Conservation (phyloP, 2,797 vertebrate genomes). For the Sphaeramia orbicularis region DNA sequence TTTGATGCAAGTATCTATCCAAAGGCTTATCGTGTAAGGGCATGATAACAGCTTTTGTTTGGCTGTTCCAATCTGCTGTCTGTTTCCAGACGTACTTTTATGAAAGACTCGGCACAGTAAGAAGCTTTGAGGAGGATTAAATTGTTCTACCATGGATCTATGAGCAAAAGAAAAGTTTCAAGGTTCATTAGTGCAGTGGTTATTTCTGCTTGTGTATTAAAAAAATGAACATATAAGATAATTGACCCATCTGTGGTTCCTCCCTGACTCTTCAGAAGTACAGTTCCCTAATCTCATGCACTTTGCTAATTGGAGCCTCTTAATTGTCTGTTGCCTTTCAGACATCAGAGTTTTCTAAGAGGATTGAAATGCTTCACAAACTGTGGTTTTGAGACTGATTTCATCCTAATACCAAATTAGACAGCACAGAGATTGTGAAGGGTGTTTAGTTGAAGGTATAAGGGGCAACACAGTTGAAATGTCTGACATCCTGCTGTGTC, state of each 20-base stretch:
- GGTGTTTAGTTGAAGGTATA: conserved; percentile 50
- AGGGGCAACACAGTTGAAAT: conserved; percentile 63
- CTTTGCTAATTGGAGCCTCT: conserved; percentile 79
- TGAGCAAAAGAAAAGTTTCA: conserved; percentile 24
- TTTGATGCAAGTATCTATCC: conserved; percentile 21
- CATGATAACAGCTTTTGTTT: conserved; percentile 37
- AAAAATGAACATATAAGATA: conserved; percentile 10
- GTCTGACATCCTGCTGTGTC: conserved; percentile 75
- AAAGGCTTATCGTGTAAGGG: conserved; percentile 26
- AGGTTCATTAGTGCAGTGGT: conserved; percentile 16
- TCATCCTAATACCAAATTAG: conserved; percentile 60
- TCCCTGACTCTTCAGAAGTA: conserved; percentile 13
- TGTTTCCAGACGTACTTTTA: conserved; percentile 37
- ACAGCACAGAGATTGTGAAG: conserved; percentile 52
- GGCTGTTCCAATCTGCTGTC: conserved; percentile 15
- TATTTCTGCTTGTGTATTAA: conserved; percentile 8
- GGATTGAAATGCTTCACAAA: conserved; percentile 72
- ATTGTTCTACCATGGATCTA: conserved; percentile 22
- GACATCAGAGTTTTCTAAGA: conserved; percentile 82
- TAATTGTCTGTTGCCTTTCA: conserved; percentile 81
- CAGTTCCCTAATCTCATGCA: conserved; percentile 77
- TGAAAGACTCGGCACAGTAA: conserved; percentile 21
- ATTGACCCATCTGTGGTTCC: conserved; percentile 40
- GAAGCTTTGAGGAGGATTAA: conserved; percentile 35
- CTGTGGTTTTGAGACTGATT: conserved; percentile 55